These are phyloP conservation scores for Luscinia megarhynchos DNA, from an alignment of 2,797 vertebrate genomes.

Conservation along the genomic window DNA sequence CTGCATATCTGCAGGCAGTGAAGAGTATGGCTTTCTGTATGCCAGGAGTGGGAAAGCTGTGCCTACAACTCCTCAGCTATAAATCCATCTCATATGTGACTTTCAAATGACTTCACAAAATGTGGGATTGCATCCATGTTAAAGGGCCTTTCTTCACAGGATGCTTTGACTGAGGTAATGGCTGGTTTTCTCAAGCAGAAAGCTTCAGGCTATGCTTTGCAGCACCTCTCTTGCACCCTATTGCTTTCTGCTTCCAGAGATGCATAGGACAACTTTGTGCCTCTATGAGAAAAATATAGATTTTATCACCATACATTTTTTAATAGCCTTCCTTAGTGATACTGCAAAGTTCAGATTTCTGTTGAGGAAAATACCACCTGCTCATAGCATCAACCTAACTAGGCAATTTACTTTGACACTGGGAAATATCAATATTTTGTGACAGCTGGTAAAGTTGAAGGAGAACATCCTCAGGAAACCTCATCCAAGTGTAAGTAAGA, in stretches of 20 bases:
- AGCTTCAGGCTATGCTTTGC: not conserved
- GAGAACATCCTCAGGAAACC: not conserved
- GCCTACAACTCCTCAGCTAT: not conserved
- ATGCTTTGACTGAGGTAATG: not conserved
- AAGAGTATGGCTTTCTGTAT: not conserved
- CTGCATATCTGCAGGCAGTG: not conserved
- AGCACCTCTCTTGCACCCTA: not conserved
- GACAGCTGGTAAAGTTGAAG: not conserved
- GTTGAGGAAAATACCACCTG: not conserved
- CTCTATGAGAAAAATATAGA: not conserved
- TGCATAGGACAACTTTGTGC: not conserved
- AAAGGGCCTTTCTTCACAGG: not conserved
- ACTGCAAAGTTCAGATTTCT: not conserved
- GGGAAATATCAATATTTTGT: not conserved
- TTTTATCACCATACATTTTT: not conserved
- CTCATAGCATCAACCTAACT: not conserved
- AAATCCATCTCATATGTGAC: not conserved
- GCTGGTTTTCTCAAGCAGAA: not conserved
- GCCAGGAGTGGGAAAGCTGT: not conserved
- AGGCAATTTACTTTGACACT: not conserved
- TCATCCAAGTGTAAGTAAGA: not conserved
- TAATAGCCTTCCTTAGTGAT: not conserved
- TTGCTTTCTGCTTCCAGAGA: not conserved
- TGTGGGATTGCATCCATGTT: not conserved
- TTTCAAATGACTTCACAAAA: not conserved